Percentiles rank a stretch among this genome's conserved stretches.
These are phyloP conservation scores for Lamprologus lemairii DNA, from an alignment of 2,113 vertebrate genomes.

Conservation along the genomic window DNA sequence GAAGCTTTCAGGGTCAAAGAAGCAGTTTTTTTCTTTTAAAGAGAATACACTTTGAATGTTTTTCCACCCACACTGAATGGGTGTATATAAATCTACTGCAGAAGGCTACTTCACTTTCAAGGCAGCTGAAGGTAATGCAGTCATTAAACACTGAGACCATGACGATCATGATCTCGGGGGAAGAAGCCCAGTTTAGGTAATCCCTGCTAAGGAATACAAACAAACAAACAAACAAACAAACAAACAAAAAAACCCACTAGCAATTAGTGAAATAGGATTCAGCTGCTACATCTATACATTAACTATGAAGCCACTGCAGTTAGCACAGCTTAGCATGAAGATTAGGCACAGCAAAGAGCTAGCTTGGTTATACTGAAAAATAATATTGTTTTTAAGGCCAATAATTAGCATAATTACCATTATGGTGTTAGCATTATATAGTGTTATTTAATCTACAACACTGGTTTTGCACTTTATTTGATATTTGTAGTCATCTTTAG, in stretches of 20 bases:
- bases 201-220: background rate
- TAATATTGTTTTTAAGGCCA: background rate
- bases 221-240: background rate
- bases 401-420: background rate
- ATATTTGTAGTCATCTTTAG: background rate
- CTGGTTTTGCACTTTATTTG: background rate
- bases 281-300: background rate
- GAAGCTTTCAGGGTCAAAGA: background rate
- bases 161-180: background rate
- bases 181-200: background rate
- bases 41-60: background rate
- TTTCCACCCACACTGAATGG: background rate
- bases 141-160: background rate
- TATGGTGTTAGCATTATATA: background rate
- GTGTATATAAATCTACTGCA: background rate
- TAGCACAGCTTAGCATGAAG: background rate
- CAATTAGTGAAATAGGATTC: background rate
- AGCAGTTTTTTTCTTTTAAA: background rate
- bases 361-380: background rate
- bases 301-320: background rate
- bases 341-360: background rate
- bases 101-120: background rate
- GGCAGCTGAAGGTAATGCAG: background rate
- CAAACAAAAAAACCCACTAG: background rate
- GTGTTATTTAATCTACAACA: background rate